A percentile compares a stretch with the other conserved stretches of the same genome.
Conservation (phyloP, 2,113 vertebrate species). For the Silurus glanis region DNA sequence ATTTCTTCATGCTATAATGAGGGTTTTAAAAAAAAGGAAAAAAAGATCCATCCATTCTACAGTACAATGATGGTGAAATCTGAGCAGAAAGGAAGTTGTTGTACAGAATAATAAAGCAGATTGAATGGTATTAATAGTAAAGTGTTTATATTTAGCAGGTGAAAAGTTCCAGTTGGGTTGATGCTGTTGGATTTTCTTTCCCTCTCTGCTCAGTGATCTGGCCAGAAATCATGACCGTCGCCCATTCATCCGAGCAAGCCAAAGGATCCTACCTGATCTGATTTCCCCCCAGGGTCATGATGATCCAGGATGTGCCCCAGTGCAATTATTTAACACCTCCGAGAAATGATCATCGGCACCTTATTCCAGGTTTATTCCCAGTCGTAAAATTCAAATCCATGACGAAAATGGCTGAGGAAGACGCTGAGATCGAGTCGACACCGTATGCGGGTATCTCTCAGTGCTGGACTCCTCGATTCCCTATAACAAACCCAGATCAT, state of each 20-base stretch:
- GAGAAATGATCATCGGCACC: background rate
- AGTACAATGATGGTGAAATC: background rate
- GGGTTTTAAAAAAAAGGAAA: background rate
- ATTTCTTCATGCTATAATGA: conserved; percentile 6
- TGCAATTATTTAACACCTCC: background rate
- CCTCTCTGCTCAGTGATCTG: background rate
- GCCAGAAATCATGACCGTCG: background rate
- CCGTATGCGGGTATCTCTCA: conserved; percentile 3
- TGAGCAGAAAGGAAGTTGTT: background rate
- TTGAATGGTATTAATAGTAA: background rate
- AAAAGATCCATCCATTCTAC: background rate
- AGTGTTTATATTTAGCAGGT: background rate
- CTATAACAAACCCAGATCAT: background rate
- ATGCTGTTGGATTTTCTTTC: background rate
- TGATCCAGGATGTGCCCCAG: background rate
- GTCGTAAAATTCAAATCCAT: conserved; percentile 9
- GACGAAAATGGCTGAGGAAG: background rate
- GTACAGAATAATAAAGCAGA: background rate
- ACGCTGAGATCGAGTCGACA: background rate
- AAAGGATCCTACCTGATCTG: conserved; percentile 10
- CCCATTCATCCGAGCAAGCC: background rate
- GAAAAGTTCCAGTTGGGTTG: conserved; percentile 16
- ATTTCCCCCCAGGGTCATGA: background rate
- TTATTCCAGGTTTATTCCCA: conserved; percentile 10
- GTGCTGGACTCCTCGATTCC: background rate